A percentile compares a stretch with the other conserved stretches of the same genome.
Conservation (phyloP, 2,797 vertebrate genomes). For the Glyptemys insculpta region DNA sequence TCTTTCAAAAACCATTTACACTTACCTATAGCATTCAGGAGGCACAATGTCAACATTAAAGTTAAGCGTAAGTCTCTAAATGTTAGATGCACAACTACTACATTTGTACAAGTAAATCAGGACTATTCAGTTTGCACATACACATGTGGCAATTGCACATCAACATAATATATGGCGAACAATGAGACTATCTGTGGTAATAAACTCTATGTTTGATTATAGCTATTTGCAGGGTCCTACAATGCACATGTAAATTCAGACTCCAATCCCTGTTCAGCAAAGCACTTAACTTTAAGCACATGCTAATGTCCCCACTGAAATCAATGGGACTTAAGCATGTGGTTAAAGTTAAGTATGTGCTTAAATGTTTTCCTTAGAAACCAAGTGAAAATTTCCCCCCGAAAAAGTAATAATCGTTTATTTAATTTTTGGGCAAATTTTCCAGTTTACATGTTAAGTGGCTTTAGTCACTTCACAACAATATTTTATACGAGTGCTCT, state of each 20-base stretch:
- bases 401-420: background rate
- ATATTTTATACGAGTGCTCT: background rate
- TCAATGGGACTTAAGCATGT: background rate
- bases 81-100: background rate
- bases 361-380: background rate
- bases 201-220: background rate
- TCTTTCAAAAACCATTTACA: slow-evolving; percentile 6
- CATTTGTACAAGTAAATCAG: slow-evolving; percentile 12
- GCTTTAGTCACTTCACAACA: background rate
- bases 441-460: background rate
- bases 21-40: background rate
- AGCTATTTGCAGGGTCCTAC: slow-evolving; percentile 37
- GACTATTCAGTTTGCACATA: slow-evolving; percentile 24
- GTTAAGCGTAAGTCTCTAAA: background rate
- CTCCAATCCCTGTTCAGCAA: background rate
- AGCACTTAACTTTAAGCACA: background rate
- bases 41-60: background rate
- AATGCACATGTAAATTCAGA: background rate
- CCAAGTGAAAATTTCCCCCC: background rate
- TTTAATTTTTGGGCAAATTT: background rate
- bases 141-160: slow-evolving; percentile 33
- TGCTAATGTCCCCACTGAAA: background rate
- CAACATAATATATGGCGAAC: slow-evolving; percentile 35
- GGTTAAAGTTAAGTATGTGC: background rate
- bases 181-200: background rate